Conservation (phyloP, 2,888 invertebrate genomes). For the Eupsilia transversa region DNA sequence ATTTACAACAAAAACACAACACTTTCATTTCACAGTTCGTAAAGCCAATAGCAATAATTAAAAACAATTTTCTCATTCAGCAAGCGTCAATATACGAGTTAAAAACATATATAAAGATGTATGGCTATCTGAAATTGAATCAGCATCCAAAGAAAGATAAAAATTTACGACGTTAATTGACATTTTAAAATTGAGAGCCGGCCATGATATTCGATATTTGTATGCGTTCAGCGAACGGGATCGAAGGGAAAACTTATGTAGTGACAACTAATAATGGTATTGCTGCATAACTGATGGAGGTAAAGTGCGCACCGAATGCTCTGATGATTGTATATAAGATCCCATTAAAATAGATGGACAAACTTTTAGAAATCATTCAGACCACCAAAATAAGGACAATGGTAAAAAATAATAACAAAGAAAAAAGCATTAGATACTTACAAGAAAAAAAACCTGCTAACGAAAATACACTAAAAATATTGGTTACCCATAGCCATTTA, state of each 20-base stretch:
- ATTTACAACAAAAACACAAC: conserved; percentile 43
- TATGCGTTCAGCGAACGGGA: conserved; percentile 51
- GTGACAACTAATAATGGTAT: conserved; percentile 33
- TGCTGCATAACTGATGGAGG: conserved; percentile 9
- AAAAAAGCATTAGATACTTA: too few relatives aligned
- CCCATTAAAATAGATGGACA: too few relatives aligned
- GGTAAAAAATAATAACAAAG: too few relatives aligned
- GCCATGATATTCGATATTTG: conserved; percentile 52
- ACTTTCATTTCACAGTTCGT: conserved; percentile 63
- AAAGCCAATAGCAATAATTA: conserved; percentile 67
- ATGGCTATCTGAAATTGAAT: conserved; percentile 76
- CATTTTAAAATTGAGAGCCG: conserved; percentile 76
- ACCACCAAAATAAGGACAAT: too few relatives aligned
- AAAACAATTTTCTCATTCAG: conserved; percentile 65
- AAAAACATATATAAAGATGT: conserved; percentile 70
- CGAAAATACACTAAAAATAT: too few relatives aligned
- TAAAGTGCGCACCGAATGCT: conserved; percentile 13
- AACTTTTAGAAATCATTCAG: too few relatives aligned
- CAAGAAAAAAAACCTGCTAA: too few relatives aligned
- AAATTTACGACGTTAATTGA: conserved; percentile 78
- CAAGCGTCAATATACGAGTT: conserved; percentile 68
- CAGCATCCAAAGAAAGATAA: conserved; percentile 72
- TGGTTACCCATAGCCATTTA: too few relatives aligned
- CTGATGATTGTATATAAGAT: background rate
- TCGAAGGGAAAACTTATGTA: conserved; percentile 56